Base-by-base conservation (phyloP, 2,113 vertebrate species). In the Cebidichthys violaceus region DNA sequence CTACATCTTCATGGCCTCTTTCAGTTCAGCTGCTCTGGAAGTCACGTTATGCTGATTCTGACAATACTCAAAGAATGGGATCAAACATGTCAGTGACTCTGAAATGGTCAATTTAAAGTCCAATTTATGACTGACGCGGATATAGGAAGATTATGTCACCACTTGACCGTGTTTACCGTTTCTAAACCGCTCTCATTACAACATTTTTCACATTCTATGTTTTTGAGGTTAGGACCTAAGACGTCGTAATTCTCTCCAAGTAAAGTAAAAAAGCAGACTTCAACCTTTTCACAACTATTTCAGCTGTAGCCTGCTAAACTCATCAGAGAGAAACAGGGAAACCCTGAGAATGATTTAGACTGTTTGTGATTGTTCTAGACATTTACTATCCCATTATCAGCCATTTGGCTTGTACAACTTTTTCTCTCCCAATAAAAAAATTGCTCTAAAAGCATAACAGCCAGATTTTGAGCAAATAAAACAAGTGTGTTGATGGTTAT, bases 191-290 rank as follows among this genome's bases (percentile, higher is more conserved):
- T 55, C 65, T 70, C 35, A 27, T 47, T 75, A 41, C 10, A 50
- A 65, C 17, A 55, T 64, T 75, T 69, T 55, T 84, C 22, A 75
- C 59, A 33, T 37, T 73, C 17, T 69, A 39, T 71, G 45, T 80
- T 86, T 89, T 74, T 81, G 35, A 55, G 37, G 57, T 57, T 62
- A 47, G 24, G 77, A 31, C 8, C 27, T 66, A 64, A 72, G 43
- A 69, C 7, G 39, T 80, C 2, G 33, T 45, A 79, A 78, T 37
- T 84, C 74, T 76, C 39, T 57, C 43, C 6, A 43, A 70, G 65
- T 24, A 54, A 83, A 90, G 79, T 78, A 29, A 43, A 79, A 83
- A 75, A 90, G 27, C 87, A 93, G 87, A 89, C 47, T 50, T 75
- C 39, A 75, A 75, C 80, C 79, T 87, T 79, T 75, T 82, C 74